Percentiles rank a stretch among this genome's conserved stretches.
Conservation (phyloP, 1,140 invertebrate species). For the Drosophila fuyamai region DNA sequence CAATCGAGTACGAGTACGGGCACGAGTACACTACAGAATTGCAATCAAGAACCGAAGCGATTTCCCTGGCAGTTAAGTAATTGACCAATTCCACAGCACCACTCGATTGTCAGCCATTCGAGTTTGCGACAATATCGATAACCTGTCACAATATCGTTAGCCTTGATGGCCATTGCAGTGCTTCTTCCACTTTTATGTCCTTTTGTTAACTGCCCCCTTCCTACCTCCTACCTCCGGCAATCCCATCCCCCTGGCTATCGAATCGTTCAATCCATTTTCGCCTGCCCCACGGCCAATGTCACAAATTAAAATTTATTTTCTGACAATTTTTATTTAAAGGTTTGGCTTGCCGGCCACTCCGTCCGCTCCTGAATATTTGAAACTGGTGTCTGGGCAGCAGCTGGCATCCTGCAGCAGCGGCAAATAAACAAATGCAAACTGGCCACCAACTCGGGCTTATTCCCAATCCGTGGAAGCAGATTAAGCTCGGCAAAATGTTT, state of each 20-base stretch:
- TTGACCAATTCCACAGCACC: conserved; percentile 28
- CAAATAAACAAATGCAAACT: conserved; percentile 26
- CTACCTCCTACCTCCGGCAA: not conserved
- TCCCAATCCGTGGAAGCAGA: not conserved
- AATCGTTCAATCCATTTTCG: conserved; percentile 16
- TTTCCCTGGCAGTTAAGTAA: conserved; percentile 41
- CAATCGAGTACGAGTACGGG: not conserved
- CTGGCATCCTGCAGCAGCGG: conserved; percentile 13
- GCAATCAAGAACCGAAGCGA: conserved; percentile 12
- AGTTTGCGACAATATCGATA: conserved; percentile 46
- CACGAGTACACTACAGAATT: conserved; percentile 2
- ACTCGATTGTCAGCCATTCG: conserved; percentile 33
- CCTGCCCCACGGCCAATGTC: conserved; percentile 25
- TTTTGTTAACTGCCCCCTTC: conserved; percentile 11
- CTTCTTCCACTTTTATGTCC: conserved; percentile 2
- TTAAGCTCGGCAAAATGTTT: not conserved
- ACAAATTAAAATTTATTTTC: conserved; percentile 56
- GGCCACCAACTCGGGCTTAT: conserved; percentile 10
- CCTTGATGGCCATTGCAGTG: conserved; percentile 21
- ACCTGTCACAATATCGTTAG: conserved; percentile 43
- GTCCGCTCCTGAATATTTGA: conserved; percentile 18
- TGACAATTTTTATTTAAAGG: conserved; percentile 60
- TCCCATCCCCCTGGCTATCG: not conserved
- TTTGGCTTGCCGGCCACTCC: not conserved
- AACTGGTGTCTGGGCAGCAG: conserved; percentile 34